Evolutionary conservation across 1,140 invertebrate species (phyloP).

Genomic region (Megalopta genalis): DNA sequence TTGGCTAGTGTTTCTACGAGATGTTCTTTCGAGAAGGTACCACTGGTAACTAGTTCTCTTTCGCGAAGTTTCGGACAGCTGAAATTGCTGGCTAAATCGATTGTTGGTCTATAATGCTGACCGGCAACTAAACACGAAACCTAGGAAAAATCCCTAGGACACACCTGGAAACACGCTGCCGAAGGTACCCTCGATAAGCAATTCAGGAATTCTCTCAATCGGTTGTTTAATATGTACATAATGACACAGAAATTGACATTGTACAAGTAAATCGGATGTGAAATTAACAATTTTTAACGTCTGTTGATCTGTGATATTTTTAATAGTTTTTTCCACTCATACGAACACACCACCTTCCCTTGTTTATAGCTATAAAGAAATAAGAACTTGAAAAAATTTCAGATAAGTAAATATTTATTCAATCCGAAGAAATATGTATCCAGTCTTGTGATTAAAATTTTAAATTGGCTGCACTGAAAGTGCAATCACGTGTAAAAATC

Average conservation of each 20-base stretch:
- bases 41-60: slow-evolving; percentile 46
- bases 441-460: too few relatives aligned
- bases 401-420: too few relatives aligned
- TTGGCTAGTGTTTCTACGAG: slow-evolving; percentile 53
- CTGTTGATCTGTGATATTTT: background rate
- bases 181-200: background rate
- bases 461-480: too few relatives aligned
- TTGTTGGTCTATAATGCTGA: slow-evolving; percentile 18
- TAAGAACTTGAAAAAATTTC: background rate
- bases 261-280: background rate
- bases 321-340: background rate
- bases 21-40: slow-evolving; percentile 57
- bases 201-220: background rate
- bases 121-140: slow-evolving; percentile 15
- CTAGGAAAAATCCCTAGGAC: slow-evolving; percentile 38
- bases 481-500: too few relatives aligned
- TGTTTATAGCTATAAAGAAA: too few relatives aligned
- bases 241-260: background rate
- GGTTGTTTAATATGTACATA: background rate
- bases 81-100: slow-evolving; percentile 47
- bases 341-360: too few relatives aligned
- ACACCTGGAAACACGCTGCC: background rate
- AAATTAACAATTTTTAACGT: background rate
- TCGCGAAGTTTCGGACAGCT: slow-evolving; percentile 56
- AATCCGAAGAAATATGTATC: too few relatives aligned